Conservation (phyloP, 2,888 invertebrate genomes). For the Adela reaumurella region DNA sequence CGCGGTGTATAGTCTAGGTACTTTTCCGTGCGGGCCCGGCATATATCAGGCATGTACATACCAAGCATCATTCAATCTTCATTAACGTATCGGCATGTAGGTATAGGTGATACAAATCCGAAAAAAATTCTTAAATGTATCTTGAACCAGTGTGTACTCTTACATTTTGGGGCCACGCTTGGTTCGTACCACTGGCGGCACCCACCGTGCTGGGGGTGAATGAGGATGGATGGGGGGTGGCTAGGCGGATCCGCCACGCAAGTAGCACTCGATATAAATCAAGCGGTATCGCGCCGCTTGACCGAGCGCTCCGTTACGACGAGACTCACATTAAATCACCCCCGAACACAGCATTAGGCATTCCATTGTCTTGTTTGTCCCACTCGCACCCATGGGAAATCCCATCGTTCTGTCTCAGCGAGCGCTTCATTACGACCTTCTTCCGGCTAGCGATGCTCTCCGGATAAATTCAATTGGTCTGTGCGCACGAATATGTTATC, state of each 20-base stretch:
- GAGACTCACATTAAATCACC: neutral
- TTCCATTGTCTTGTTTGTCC: neutral
- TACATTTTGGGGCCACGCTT: no score
- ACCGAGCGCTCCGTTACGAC: neutral
- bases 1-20: no score
- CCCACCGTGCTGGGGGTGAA: no score
- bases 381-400: neutral
- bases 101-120: no score
- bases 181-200: no score
- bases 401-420: neutral
- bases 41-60: no score
- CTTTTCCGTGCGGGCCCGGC: no score
- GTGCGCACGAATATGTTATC: neutral
- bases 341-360: neutral
- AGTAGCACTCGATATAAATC: neutral
- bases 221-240: no score
- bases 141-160: no score
- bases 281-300: neutral
- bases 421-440: neutral
- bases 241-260: neutral
- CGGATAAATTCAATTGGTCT: neutral
- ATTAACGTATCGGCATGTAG: no score
- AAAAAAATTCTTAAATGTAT: no score
- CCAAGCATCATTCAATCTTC: no score
- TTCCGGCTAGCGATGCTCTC: neutral